phyloP scores from a whole-genome alignment of 37 sponge, comb jelly and placozoan genomes.

The Cladorhizidae sp. region DNA sequence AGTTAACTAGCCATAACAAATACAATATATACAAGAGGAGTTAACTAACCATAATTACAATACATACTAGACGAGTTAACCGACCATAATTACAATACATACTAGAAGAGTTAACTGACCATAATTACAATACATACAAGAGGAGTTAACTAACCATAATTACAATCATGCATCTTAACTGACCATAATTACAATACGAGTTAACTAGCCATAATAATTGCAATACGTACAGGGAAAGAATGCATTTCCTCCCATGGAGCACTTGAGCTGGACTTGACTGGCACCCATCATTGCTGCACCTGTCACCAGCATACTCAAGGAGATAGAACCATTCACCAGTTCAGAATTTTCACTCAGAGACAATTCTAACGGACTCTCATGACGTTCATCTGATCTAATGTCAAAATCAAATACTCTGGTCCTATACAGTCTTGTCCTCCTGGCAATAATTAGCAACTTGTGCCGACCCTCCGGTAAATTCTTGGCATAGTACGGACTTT shows the following conservation, averaged over 20 bases:
- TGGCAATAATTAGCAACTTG: conserved; percentile 15
- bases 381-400: not conserved
- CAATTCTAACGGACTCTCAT: not conserved
- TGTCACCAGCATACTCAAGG: not conserved
- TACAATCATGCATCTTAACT: too few relatives aligned
- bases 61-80: too few relatives aligned
- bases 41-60: too few relatives aligned
- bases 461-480: conserved; percentile 1
- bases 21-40: too few relatives aligned
- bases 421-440: not conserved
- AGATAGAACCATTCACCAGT: not conserved
- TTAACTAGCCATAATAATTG: not conserved
- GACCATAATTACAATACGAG: too few relatives aligned
- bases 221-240: conserved; percentile 31
- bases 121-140: too few relatives aligned
- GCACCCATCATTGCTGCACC: not conserved
- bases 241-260: conserved; percentile 12
- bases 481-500: conserved; percentile 29
- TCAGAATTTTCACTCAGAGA: not conserved
- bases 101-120: too few relatives aligned
- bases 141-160: too few relatives aligned
- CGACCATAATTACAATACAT: too few relatives aligned
- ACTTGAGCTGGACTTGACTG: conserved; percentile 2
- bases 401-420: not conserved
- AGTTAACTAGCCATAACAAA: too few relatives aligned